Evolutionary conservation across 2,797 vertebrate genomes (phyloP), one percentile per base, ranked within the genome.

Genomic region (Pristis pectinata): DNA sequence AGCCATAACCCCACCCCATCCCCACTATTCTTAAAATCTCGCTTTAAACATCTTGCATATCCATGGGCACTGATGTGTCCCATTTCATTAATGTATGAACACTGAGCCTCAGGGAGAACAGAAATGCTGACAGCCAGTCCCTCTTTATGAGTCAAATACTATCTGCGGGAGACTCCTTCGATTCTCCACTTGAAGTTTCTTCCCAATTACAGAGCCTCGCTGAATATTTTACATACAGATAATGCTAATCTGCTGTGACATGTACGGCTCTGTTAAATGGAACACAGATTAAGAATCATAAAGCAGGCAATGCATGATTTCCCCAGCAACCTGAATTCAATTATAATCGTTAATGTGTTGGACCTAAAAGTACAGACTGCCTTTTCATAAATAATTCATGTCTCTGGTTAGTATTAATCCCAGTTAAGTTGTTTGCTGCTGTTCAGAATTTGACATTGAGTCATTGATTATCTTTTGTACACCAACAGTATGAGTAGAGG

Each of bases 1-100:
- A 91, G 34, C 59, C 59, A 37, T 61, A 19, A 19, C 91, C 13
- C 30, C 87, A 59, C 2, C 6, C 19, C 70, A 27, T 85, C 56
- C 61, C 17, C 17, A 19, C 17, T 2, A 22, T 64, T 19, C 34
- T 37, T 37, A 34, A 22, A 67, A 41, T 91, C 22, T 89, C 15
- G 1, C 85, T 89, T 89, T 67, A 67, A 91, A 91, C 37, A 91
- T 91, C 59, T 67, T 91, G 8, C 61, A 24, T 24, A 64, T 41
- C 37, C n/a, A 41, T 64, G 59, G 30, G 61, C 59, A 67, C n/a
- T 41, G 59, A 19, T 41, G 61, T 64, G 61, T 91, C n/a, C 61
- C 17, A 64, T 59, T 91, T 91, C 59, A 91, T 91, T 91, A 91
- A 91, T 91, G n/a, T 37, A 37, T 37, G 85, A 89, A 91, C 24